phyloP scores from a whole-genome alignment of 2,888 invertebrate genomes.

The Lamellibrachia columna region DNA sequence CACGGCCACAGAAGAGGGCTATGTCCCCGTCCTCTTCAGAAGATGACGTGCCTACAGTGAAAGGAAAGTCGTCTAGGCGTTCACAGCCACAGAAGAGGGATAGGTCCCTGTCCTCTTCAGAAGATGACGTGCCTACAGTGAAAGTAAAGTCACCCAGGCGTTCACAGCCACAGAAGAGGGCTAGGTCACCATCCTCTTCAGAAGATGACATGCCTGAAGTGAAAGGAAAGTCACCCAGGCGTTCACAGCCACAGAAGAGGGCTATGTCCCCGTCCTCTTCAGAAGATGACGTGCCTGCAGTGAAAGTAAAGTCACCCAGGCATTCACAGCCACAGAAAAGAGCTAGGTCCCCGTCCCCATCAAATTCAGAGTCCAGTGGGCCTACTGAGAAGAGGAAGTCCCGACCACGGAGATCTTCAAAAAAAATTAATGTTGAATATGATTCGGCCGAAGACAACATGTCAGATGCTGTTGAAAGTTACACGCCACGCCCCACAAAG shows the following conservation, averaged over 20 bases:
- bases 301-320: too few relatives aligned
- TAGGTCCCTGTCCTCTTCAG: neutral
- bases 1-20: too few relatives aligned
- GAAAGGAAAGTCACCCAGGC: too few relatives aligned
- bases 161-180: too few relatives aligned
- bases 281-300: too few relatives aligned
- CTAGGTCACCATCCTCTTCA: too few relatives aligned
- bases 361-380: neutral
- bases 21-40: too few relatives aligned
- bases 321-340: neutral
- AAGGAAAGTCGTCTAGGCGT: too few relatives aligned
- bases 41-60: too few relatives aligned
- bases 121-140: neutral
- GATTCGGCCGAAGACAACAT: neutral
- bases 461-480: neutral
- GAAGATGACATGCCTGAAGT: too few relatives aligned
- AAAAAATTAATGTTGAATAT: neutral
- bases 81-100: neutral
- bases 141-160: neutral
- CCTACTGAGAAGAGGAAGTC: neutral
- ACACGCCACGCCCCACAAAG: neutral
- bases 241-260: neutral
- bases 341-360: neutral
- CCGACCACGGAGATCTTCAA: constrained; percentile 13
- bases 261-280: neutral